Base-by-base conservation (phyloP, 2,888 invertebrate species). In the Hypomecis punctinalis region DNA sequence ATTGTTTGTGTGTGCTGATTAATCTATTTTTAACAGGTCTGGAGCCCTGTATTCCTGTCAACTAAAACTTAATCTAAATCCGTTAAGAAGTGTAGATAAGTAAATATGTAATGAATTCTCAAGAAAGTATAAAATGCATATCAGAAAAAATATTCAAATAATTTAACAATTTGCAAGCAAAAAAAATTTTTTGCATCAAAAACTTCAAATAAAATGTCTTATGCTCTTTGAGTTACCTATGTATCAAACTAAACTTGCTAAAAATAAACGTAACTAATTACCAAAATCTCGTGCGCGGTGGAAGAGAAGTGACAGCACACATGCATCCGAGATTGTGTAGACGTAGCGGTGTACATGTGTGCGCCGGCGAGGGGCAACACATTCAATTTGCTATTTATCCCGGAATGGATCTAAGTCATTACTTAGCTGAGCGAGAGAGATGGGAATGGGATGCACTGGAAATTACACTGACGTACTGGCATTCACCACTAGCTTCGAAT, bases 381-480 rank as follows among this genome's bases (percentile, higher is more conserved):
- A 93, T 92, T 90, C 90, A 92, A 92, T 93, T 93, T 91, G 90
- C 91, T 92, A 90, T 92, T 92, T 93, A 92, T 93, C 91, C 89
- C 87, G 89, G 88, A 90, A 93, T 91, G 91, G 91, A 93, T 91
- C 91, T 89, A 87, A 91, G 91, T 93, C 91, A 92, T 93, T 93
- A 92, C 93, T 93, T 93, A 93, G 89, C 91, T 85, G 90, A 88
- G 89, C 88, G 91, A 86, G 90, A 85, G 90, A 86, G 88, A 89
- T 85, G 86, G 85, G 85, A 82, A 84, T 82, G 85, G 88, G 88
- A 86, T 89, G 89, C 88, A 88, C 86, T 88, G 86, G 86, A 90
- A 88, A 90, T 90, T 90, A 89, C 87, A 87, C 80, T 81, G 81
- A 80, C 82, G 83, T 83, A 80, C 83, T 77, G 81, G 80, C 80